Percentiles rank a stretch among this genome's conserved stretches.
phyloP scores from a whole-genome alignment of 2,888 invertebrate genomes.

The Eupeodes luniger region DNA sequence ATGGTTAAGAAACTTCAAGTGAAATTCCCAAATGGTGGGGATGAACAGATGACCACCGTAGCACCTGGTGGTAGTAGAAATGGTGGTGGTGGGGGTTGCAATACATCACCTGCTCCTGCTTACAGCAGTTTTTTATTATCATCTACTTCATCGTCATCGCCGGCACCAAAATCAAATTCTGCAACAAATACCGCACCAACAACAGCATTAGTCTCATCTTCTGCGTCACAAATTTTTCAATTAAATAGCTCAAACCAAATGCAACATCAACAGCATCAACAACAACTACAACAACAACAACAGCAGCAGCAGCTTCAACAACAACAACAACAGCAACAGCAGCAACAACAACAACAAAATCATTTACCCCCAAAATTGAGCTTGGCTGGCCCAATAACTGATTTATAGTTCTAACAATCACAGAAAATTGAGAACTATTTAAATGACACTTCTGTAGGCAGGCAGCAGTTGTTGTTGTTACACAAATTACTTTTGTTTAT shows the following conservation, averaged over 20 bases:
- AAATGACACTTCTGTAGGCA: constrained; percentile 54
- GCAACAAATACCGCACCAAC: constrained; percentile 56
- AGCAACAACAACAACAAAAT: constrained; percentile 59
- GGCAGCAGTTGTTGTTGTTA: constrained; percentile 60
- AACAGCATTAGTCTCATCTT: constrained; percentile 67
- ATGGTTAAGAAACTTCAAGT: constrained; percentile 83
- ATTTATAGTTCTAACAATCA: constrained; percentile 83
- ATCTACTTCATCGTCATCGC: constrained; percentile 63
- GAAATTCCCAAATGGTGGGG: constrained; percentile 78
- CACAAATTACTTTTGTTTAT: constrained; percentile 55
- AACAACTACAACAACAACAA: constrained; percentile 39
- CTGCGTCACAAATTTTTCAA: constrained; percentile 69
- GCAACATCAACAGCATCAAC: constrained; percentile 48
- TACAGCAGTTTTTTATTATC: constrained; percentile 63
- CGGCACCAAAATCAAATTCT: constrained; percentile 63
- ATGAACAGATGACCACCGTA: constrained; percentile 68
- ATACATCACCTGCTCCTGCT: constrained; percentile 66
- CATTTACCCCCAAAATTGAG: constrained; percentile 80
- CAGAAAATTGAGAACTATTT: constrained; percentile 29
- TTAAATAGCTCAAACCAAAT: constrained; percentile 74
- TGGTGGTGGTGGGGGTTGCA: constrained; percentile 71
- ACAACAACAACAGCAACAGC: constrained; percentile 52
- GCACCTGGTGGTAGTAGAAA: constrained; percentile 71
- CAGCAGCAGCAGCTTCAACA: constrained; percentile 60
- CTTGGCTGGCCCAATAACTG: constrained; percentile 83